These are phyloP conservation scores for Nanorana parkeri DNA, from an alignment of 2,113 vertebrate species.

Conservation along the genomic window DNA sequence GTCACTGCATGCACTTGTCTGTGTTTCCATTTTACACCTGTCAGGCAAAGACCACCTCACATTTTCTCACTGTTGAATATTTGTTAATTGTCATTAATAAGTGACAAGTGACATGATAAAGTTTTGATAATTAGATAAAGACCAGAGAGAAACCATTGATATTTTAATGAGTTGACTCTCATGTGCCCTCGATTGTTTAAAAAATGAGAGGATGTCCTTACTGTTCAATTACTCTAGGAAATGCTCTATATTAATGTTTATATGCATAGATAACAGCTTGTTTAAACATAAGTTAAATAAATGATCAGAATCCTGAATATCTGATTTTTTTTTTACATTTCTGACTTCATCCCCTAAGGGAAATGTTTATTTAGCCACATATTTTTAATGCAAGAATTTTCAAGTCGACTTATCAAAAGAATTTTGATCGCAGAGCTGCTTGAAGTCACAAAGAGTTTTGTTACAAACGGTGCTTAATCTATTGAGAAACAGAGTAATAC, in stretches of 20 bases:
- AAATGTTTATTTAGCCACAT: conserved; percentile 26
- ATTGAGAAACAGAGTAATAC: too few species aligned
- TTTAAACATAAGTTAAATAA: conserved; percentile 54
- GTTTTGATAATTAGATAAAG: conserved; percentile 79
- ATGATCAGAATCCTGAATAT: conserved; percentile 20
- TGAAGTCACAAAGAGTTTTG: not conserved
- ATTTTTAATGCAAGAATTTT: conserved; percentile 7
- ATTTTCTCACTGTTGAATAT: conserved; percentile 84
- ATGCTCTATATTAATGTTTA: conserved; percentile 79
- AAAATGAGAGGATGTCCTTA: conserved; percentile 85
- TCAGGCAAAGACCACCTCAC: conserved; percentile 83
- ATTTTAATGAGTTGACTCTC: conserved; percentile 88
- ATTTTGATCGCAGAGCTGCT: not conserved
- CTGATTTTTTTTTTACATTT: conserved; percentile 14
- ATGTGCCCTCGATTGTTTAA: conserved; percentile 85
- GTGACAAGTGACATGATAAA: conserved; percentile 88
- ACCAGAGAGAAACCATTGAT: conserved; percentile 84
- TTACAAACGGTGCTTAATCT: too few species aligned
- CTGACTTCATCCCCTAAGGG: not conserved
- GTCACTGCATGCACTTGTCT: conserved; percentile 77
- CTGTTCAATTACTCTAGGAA: conserved; percentile 81
- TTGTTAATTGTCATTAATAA: conserved; percentile 91
- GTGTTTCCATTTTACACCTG: conserved; percentile 84
- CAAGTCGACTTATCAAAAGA: not conserved
- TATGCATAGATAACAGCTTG: conserved; percentile 80